Evolutionary conservation across 2,888 invertebrate species (phyloP).

Genomic region (Lutraria lutraria): DNA sequence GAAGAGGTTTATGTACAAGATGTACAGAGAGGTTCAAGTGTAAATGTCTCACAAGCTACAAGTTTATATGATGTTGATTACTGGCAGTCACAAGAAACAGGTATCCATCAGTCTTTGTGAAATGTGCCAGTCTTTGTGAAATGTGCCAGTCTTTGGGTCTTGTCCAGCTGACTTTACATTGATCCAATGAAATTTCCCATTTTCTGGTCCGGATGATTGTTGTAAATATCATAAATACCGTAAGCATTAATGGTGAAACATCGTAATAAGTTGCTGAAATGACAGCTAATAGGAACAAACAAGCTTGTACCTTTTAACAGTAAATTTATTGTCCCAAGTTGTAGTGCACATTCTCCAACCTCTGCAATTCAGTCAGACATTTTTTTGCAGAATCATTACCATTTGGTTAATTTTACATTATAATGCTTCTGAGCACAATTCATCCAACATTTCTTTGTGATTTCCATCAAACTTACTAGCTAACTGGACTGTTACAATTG

Average conservation of each 20-base stretch:
- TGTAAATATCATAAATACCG: no score
- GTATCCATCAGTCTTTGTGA: constrained; percentile 82
- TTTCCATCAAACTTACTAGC: no score
- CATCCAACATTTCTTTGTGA: no score
- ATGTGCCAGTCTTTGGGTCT: not conserved
- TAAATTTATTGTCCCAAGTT: not conserved
- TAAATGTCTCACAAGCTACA: constrained; percentile 36
- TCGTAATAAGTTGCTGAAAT: not conserved
- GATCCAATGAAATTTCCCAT: no score
- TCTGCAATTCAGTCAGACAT: no score
- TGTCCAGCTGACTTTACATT: not conserved
- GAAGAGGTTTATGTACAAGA: constrained; percentile 87
- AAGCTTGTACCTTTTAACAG: not conserved
- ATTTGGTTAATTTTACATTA: no score
- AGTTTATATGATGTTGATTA: constrained; percentile 85
- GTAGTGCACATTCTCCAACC: no score
- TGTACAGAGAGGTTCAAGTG: constrained; percentile 48
- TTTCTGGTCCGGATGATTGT: no score
- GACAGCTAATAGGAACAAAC: not conserved
- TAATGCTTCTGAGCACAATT: no score
- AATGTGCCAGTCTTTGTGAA: no score
- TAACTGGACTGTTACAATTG: no score
- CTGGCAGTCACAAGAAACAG: constrained; percentile 90
- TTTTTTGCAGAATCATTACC: no score
- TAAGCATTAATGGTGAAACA: not conserved